phyloP scores from a whole-genome alignment of 2,888 invertebrate genomes.

The Spodoptera picta region DNA sequence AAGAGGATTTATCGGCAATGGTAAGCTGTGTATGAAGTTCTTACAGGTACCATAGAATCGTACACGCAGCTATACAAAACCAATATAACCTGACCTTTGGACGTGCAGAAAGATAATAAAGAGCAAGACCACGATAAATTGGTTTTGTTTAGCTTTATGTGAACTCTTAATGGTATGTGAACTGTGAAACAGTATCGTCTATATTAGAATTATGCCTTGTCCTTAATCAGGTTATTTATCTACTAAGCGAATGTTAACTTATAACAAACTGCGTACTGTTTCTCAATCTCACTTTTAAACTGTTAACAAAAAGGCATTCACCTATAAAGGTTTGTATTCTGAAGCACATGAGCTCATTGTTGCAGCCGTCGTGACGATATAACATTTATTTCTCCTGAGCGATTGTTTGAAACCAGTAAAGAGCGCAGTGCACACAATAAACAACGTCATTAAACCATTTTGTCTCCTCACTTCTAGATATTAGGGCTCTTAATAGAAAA shows the following conservation, averaged over 20 bases:
- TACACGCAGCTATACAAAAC: not conserved
- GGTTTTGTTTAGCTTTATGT: not conserved
- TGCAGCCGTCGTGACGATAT: constrained; percentile 30
- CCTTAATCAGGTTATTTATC: constrained; percentile 3
- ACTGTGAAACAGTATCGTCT: constrained; percentile 3
- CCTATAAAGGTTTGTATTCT: constrained; percentile 10
- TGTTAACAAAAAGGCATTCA: constrained; percentile 13
- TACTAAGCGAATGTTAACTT: not conserved
- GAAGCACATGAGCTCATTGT: constrained; percentile 25
- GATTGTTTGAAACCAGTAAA: constrained; percentile 45
- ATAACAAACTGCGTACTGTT: not conserved
- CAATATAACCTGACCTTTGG: too few relatives aligned
- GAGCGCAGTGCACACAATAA: constrained; percentile 12
- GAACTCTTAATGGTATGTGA: not conserved
- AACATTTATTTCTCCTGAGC: constrained; percentile 37
- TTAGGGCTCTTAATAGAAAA: constrained; percentile 28
- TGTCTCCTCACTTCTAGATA: constrained; percentile 16
- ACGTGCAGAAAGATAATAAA: too few relatives aligned
- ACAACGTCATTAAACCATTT: constrained; percentile 14
- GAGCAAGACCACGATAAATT: not conserved
- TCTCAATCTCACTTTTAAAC: not conserved
- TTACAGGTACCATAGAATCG: not conserved
- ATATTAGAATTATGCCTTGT: constrained; percentile 6
- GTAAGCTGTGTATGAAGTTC: not conserved
- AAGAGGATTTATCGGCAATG: not conserved